Conservation (phyloP, 2,113 vertebrate genomes). For the Stegostoma tigrinum region DNA sequence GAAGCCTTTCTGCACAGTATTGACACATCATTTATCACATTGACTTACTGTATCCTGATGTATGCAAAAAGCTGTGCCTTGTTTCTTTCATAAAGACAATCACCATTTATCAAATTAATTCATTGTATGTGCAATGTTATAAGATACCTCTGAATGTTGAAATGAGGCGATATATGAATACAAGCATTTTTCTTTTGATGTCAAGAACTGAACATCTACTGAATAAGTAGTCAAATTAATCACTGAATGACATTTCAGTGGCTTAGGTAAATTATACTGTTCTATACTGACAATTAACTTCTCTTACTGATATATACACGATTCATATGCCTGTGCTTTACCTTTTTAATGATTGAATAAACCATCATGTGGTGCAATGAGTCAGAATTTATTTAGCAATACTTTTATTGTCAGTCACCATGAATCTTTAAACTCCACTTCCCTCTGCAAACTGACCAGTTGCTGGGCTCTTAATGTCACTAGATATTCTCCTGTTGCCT, state of each 20-base stretch:
- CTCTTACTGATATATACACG: not conserved
- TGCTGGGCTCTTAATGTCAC: not conserved
- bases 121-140: not conserved
- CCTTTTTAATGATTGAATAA: not conserved
- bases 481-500: not conserved
- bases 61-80: not conserved
- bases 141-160: not conserved
- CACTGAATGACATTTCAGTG: not conserved
- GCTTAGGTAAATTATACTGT: not conserved
- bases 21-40: not conserved
- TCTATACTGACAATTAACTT: not conserved
- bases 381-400: not conserved
- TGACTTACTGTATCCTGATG: not conserved
- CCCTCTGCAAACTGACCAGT: not conserved
- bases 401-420: slow-evolving; percentile 2
- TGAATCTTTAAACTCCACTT: not conserved
- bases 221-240: not conserved
- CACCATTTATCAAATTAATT: not conserved
- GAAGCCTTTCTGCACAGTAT: not conserved
- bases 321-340: not conserved
- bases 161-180: not conserved
- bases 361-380: not conserved
- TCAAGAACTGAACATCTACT: not conserved
- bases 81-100: not conserved
- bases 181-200: not conserved